These are phyloP conservation scores for Phortica magna DNA, from an alignment of 2,888 invertebrate species.

Conservation along the genomic window DNA sequence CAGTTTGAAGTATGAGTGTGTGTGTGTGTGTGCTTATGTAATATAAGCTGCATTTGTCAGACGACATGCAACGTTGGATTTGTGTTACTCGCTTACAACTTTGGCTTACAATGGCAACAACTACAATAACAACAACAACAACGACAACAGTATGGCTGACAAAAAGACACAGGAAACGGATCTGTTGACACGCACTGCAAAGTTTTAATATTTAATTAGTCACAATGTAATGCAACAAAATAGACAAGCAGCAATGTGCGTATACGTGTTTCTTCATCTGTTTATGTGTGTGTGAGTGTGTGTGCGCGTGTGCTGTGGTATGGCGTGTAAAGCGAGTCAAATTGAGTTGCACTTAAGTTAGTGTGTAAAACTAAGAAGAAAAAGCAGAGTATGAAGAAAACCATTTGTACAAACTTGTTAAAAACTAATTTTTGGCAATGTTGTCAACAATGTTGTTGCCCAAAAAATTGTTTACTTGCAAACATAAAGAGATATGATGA, in stretches of 20 bases:
- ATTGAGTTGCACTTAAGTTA: slow-evolving; percentile 2
- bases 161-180: not conserved
- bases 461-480: too few species aligned
- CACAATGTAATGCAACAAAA: slow-evolving; percentile 55
- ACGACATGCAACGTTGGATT: not conserved
- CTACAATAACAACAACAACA: not conserved
- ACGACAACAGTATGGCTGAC: not conserved
- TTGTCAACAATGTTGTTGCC: slow-evolving; percentile 7
- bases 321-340: not conserved
- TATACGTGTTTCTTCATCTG: not conserved
- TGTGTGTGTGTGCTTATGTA: not conserved
- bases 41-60: not conserved
- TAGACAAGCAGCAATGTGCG: slow-evolving; percentile 28
- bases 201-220: slow-evolving; percentile 70
- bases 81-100: not conserved
- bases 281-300: not conserved
- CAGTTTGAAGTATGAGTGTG: too few species aligned
- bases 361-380: too few species aligned
- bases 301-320: not conserved
- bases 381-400: not conserved
- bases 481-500: too few species aligned
- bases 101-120: not conserved
- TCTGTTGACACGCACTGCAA: slow-evolving; percentile 61
- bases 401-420: slow-evolving; percentile 43
- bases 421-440: slow-evolving; percentile 61